Percentiles rank a stretch among this genome's conserved stretches.
These are phyloP conservation scores for Redunca redunca DNA, from an alignment of 2,113 vertebrate genomes.

Conservation along the genomic window DNA sequence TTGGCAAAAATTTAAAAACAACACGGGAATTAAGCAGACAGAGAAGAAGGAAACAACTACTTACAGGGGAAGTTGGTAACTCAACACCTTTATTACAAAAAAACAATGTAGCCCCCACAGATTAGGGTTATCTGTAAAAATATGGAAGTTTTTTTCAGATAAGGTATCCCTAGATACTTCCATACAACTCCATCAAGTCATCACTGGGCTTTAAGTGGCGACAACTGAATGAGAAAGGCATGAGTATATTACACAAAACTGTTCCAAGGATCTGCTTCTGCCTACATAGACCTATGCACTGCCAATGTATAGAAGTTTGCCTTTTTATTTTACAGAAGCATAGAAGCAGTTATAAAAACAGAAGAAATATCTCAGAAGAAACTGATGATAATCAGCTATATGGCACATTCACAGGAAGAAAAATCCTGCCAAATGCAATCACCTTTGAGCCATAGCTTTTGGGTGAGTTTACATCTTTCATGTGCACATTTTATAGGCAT, in stretches of 20 bases:
- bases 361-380: not conserved
- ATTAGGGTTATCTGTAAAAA: not conserved
- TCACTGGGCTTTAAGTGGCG: not conserved
- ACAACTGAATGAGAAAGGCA: not conserved
- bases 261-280: not conserved
- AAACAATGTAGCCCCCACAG: not conserved
- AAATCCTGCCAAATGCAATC: not conserved
- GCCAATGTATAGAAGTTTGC: not conserved
- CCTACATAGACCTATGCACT: not conserved
- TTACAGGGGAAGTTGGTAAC: constrained; percentile 22
- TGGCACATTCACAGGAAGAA: not conserved
- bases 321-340: not conserved
- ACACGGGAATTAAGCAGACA: not conserved
- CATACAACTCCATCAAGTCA: not conserved
- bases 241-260: not conserved
- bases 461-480: not conserved
- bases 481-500: not conserved
- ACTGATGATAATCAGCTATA: not conserved
- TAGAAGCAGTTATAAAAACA: not conserved
- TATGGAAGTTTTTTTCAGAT: not conserved
- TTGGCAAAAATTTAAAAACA: not conserved
- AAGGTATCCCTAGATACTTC: not conserved
- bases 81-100: constrained; percentile 12
- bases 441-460: not conserved
- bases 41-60: not conserved